Conservation (phyloP, 2,888 invertebrate genomes). For the Campopleginae sp. region DNA sequence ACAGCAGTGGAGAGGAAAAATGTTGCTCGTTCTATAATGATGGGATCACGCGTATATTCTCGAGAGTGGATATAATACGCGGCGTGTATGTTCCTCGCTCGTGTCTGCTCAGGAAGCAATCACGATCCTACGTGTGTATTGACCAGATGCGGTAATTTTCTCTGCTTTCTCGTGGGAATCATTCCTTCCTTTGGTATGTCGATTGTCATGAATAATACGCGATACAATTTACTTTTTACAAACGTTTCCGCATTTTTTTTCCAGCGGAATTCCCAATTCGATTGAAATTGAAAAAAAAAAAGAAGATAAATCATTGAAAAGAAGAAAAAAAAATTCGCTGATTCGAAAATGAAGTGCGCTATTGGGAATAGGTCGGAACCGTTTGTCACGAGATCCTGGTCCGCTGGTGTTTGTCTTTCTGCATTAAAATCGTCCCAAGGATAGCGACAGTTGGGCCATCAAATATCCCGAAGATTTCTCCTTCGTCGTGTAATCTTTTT, state of each 20-base stretch:
- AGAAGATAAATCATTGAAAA: background rate
- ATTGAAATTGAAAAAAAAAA: background rate
- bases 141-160: conserved; percentile 49
- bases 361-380: background rate
- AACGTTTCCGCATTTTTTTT: conserved; percentile 2
- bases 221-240: conserved; percentile 1
- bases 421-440: conserved; percentile 22
- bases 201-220: conserved; percentile 19
- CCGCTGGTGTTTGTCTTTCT: conserved; percentile 4
- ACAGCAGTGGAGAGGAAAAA: background rate
- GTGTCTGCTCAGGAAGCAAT: conserved; percentile 60
- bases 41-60: conserved; percentile 30
- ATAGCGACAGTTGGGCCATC: conserved; percentile 9
- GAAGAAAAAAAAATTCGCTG: background rate
- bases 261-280: background rate
- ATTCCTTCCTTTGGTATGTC: conserved; percentile 39
- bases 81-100: conserved; percentile 12
- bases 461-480: background rate
- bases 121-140: conserved; percentile 44
- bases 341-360: no score
- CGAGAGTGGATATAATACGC: conserved; percentile 26
- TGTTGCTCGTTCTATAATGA: conserved; percentile 8
- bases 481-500: background rate
- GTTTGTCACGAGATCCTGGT: background rate
- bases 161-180: conserved; percentile 51